Conservation (phyloP, 2,113 vertebrate genomes). For the Lepidothrix coronata region DNA sequence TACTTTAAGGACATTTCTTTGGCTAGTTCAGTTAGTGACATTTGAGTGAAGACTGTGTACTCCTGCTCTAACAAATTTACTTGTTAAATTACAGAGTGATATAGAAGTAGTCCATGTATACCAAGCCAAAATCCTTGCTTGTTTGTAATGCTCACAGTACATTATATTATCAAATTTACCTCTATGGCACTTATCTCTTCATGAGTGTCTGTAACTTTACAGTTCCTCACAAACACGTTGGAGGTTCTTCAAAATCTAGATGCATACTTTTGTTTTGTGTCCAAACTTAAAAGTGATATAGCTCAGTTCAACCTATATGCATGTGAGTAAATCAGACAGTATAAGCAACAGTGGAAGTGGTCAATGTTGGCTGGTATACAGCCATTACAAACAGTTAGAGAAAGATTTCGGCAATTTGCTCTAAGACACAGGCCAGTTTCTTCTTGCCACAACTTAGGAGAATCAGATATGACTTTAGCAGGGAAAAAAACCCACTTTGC, state of each 20-base stretch:
- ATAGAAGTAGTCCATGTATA: background rate
- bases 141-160: background rate
- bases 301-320: background rate
- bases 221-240: background rate
- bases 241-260: background rate
- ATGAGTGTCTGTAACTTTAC: background rate
- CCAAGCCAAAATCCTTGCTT: background rate
- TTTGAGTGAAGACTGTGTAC: accelerated
- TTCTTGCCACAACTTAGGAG: background rate
- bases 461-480: background rate
- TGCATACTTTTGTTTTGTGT: background rate
- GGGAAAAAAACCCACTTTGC: background rate
- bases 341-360: background rate
- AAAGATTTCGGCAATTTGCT: background rate
- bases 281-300: background rate
- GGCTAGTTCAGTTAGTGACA: background rate
- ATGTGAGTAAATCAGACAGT: background rate
- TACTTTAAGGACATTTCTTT: background rate
- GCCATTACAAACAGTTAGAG: background rate
- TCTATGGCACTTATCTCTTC: background rate
- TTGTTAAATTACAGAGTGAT: background rate
- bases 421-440: background rate
- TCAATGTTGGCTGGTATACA: background rate
- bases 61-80: background rate
- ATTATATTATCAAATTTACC: background rate